Conservation (phyloP, 2,113 vertebrate species). For the Speoplatyrhinus poulsoni region DNA sequence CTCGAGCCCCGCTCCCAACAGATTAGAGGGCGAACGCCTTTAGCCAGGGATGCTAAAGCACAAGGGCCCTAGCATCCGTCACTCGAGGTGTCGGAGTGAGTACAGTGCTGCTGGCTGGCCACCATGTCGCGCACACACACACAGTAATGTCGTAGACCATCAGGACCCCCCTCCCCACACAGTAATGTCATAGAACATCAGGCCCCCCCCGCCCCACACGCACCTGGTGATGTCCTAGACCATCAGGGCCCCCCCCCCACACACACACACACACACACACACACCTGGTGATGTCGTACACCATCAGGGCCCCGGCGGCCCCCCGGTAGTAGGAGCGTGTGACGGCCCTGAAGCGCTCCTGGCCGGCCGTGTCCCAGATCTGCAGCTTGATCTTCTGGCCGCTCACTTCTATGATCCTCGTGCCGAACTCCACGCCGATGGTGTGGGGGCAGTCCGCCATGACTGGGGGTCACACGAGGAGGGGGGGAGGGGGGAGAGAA, state of each 20-base stretch:
- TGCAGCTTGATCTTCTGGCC: slow-evolving; percentile 99
- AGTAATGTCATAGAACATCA: too few species aligned
- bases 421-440: slow-evolving; percentile 98
- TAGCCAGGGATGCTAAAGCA: too few species aligned
- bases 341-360: slow-evolving; percentile 97
- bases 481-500: too few species aligned
- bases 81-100: too few species aligned
- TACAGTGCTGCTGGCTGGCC: too few species aligned
- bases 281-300: slow-evolving; percentile 98
- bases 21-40: too few species aligned
- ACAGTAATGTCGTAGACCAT: too few species aligned
- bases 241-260: too few species aligned
- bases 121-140: too few species aligned
- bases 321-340: slow-evolving; percentile 98
- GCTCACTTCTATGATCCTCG: slow-evolving; percentile 98
- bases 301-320: slow-evolving; percentile 97
- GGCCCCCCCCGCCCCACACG: not conserved
- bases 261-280: not conserved
- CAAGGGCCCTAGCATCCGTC: too few species aligned
- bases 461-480: slow-evolving; percentile 72
- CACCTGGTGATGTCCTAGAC: not conserved
- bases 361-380: slow-evolving; percentile 99
- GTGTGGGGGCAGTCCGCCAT: slow-evolving; percentile 99
- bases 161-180: too few species aligned
- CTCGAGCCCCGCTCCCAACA: too few species aligned